Base-by-base conservation (phyloP, 2,797 vertebrate species). In the Petrocephalus schoutedeni region DNA sequence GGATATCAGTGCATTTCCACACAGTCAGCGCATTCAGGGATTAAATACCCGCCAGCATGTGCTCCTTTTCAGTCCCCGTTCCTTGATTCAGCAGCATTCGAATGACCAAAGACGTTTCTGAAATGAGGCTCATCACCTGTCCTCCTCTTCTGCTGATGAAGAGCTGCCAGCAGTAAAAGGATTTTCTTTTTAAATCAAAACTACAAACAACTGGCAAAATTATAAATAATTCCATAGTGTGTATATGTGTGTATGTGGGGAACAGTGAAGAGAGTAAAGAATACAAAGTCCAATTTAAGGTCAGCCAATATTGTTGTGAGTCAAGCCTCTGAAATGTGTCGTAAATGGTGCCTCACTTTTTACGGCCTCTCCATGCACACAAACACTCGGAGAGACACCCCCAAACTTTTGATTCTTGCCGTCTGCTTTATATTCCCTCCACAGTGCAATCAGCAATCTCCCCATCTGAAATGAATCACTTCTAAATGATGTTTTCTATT, bases 401-500 rank as follows among this genome's bases (percentile, higher is more conserved):
- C 3, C 54, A 82, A 28, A 82, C 57, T 53, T 83, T 84, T 84
- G 80, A 64, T 49, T 54, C 61, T 19, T 16, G 49, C 4, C 19
- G 23, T 74, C 83, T 53, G 49, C 56, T 88, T 88, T 74, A 88
- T 88, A 88, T 74, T 74, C 51, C 87, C 61, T 45, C 32, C 54
- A 28, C 61, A 85, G 45, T 64, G 85, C 83, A 71, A 86, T 88
- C 87, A 53, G 85, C 83, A 71, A 86, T 88, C 87, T 88, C 87
- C 64, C 71, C 83, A 86, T 88, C 83, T 88, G 85, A 88, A 88
- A 88, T 86, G 87, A 88, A 88, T 88, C 87, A 86, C 61, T 57
- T 71, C 87, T 85, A 67, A 86, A 88, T 88, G 84, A 67, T 74
- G 61, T 86, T 88, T 88, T 86, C 82, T 86, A 56, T 86, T 23